Evolutionary conservation across 2,888 invertebrate genomes (phyloP).

Genomic region (Troides aeacus): DNA sequence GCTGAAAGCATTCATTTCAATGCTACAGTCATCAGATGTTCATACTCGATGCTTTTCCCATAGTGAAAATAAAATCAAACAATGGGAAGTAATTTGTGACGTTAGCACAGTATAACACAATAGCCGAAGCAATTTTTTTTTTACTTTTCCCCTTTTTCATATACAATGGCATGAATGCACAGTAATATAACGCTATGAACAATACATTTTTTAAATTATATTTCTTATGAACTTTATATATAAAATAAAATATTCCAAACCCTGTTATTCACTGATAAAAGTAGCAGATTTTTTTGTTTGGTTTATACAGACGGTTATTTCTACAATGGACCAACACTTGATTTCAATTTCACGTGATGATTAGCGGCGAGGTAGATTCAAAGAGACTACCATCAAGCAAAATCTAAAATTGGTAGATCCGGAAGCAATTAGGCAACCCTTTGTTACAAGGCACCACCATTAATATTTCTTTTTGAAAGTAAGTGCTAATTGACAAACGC

Average conservation of each 20-base stretch:
- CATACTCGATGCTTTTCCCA: not conserved
- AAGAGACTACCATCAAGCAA: no score
- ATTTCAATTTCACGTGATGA: not conserved
- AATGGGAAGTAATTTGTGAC: conserved; percentile 20
- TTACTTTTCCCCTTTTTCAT: conserved; percentile 20
- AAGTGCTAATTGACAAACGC: no score
- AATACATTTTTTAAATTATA: conserved; percentile 20
- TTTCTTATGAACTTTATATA: not conserved
- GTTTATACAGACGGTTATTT: no score
- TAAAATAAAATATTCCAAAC: not conserved
- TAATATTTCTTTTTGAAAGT: no score
- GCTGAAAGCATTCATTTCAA: not conserved
- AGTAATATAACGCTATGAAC: conserved; percentile 20
- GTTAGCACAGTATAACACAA: conserved; percentile 21
- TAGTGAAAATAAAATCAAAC: conserved; percentile 4
- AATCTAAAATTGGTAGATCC: no score
- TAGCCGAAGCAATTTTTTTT: conserved; percentile 11
- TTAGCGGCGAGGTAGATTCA: no score
- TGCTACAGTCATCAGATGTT: not conserved
- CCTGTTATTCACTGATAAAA: not conserved
- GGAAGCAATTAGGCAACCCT: no score
- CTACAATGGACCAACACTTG: not conserved
- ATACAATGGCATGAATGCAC: conserved; percentile 24
- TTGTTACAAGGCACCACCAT: no score
- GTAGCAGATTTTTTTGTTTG: not conserved